Percentiles rank a stretch among this genome's conserved stretches.
phyloP scores from a whole-genome alignment of 2,888 invertebrate species.

The Synergus laeviventris region DNA sequence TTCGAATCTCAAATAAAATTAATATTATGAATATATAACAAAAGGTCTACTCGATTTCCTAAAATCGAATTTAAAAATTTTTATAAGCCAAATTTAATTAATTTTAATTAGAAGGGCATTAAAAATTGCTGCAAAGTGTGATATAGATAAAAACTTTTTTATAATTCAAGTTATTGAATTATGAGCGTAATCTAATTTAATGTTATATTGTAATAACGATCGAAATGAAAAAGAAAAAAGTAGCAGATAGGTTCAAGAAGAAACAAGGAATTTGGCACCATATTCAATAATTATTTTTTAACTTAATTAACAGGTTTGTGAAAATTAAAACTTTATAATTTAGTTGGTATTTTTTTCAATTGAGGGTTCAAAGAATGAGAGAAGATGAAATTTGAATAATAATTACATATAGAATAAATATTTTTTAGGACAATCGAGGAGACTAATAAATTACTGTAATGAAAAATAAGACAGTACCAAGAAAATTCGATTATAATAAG shows the following conservation, averaged over 20 bases:
- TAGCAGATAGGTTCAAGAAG: slow-evolving; percentile 28
- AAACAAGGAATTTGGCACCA: not conserved
- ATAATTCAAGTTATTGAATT: slow-evolving; percentile 1
- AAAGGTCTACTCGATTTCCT: slow-evolving; percentile 31
- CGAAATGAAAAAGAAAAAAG: slow-evolving; percentile 33
- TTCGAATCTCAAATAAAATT: slow-evolving; percentile 5
- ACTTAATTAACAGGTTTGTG: not conserved
- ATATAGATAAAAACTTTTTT: slow-evolving; percentile 34
- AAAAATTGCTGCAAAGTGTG: slow-evolving; percentile 26
- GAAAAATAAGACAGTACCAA: slow-evolving; percentile 15
- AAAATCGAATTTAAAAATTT: not conserved
- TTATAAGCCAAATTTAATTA: slow-evolving; percentile 18
- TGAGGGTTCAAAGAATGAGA: not conserved
- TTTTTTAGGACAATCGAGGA: slow-evolving; percentile 37
- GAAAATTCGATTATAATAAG: slow-evolving; percentile 21
- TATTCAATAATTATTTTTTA: not conserved
- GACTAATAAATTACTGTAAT: slow-evolving; percentile 16
- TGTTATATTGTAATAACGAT: slow-evolving; percentile 43
- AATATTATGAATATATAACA: not conserved
- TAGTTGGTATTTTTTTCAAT: not conserved
- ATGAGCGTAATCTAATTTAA: slow-evolving; percentile 40
- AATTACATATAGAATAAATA: not conserved
- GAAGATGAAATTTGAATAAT: no score
- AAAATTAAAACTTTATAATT: not conserved
- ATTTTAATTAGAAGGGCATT: slow-evolving; percentile 18